These are phyloP conservation scores for Punctoribates punctum DNA, from an alignment of 2,888 invertebrate species.

Conservation along the genomic window DNA sequence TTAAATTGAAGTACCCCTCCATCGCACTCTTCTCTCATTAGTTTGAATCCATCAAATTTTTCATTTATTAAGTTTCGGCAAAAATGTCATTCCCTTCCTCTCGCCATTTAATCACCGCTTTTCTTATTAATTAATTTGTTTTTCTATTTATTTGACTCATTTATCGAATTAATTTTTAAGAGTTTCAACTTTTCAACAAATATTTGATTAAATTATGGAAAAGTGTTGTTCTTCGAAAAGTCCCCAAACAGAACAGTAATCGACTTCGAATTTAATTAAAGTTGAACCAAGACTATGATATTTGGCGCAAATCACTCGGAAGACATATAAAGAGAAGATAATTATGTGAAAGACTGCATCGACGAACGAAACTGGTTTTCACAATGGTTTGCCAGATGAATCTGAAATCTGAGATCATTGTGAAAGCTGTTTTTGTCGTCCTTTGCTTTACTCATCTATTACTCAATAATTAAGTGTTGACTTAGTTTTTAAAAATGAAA, in stretches of 20 bases:
- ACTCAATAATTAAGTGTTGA: background rate
- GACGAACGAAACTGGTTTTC: conserved; percentile 58
- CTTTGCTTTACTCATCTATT: background rate
- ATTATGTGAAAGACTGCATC: background rate
- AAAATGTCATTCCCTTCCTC: background rate
- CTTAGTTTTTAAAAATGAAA: no score
- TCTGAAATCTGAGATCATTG: conserved; percentile 49
- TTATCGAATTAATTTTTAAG: background rate
- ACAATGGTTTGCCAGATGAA: conserved; percentile 48
- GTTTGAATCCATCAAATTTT: background rate
- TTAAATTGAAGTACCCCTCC: background rate
- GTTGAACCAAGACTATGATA: no score
- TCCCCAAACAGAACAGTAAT: no score
- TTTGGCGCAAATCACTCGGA: no score
- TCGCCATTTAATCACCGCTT: no score
- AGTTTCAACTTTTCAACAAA: no score
- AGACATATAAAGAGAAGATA: no score
- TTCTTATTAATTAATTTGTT: background rate
- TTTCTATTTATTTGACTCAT: background rate
- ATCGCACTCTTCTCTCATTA: background rate
- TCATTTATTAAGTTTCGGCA: background rate
- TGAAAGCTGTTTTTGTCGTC: conserved; percentile 49
- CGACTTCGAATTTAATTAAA: no score
- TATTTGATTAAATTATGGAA: background rate
- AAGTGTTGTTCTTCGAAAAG: no score